Percentiles rank a stretch among this genome's conserved stretches.
Conservation (phyloP, 2,113 vertebrate genomes). For the Cyphomyrus discorhynchus region DNA sequence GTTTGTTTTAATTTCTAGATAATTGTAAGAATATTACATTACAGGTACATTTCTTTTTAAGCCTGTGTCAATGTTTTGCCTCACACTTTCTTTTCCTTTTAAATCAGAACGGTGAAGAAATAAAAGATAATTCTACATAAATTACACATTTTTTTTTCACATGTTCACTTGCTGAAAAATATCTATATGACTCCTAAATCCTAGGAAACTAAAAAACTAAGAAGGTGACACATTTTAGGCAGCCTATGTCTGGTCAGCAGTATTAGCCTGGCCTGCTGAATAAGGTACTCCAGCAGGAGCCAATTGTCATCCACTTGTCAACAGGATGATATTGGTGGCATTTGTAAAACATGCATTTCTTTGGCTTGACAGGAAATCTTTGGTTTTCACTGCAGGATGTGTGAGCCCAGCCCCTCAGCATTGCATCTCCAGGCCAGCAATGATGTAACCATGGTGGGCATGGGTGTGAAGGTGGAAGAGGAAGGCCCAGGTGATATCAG, state of each 20-base stretch:
- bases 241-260: background rate
- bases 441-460: slow-evolving; percentile 76
- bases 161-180: background rate
- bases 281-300: background rate
- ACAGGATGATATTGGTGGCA: background rate
- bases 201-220: background rate
- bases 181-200: background rate
- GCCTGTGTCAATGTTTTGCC: background rate
- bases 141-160: background rate
- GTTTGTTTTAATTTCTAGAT: background rate
- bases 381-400: slow-evolving; percentile 67
- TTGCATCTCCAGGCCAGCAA: slow-evolving; percentile 66
- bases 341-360: background rate
- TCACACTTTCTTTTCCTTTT: background rate
- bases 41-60: background rate
- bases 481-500: slow-evolving; percentile 49
- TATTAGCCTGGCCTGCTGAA: background rate
- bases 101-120: background rate
- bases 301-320: background rate
- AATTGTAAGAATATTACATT: background rate
- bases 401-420: slow-evolving; percentile 75
- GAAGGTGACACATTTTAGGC: background rate
- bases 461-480: slow-evolving; percentile 74
- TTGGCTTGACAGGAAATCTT: background rate
- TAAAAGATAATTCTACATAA: background rate